Percentiles rank a stretch among this genome's conserved stretches.
Conservation (phyloP, 2,113 vertebrate genomes). For the Nothoprocta perdicaria region DNA sequence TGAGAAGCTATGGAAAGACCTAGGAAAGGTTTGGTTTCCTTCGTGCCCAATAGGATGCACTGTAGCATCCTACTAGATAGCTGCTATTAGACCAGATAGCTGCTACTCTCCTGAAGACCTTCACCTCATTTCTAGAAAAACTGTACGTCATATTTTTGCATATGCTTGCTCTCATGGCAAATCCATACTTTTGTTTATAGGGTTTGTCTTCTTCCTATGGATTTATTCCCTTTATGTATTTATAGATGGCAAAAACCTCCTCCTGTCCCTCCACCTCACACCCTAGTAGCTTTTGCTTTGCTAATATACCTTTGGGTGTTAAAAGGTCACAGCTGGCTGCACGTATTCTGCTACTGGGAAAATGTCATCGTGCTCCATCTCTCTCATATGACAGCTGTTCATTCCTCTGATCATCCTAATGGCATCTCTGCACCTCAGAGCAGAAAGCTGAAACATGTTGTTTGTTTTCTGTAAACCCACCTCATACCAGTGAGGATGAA, state of each 20-base stretch:
- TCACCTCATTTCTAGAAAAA: neutral
- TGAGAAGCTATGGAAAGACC: neutral
- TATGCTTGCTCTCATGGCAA: neutral
- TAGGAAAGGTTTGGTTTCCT: neutral
- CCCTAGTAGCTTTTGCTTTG: neutral
- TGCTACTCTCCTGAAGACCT: neutral
- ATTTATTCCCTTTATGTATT: neutral
- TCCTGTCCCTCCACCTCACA: neutral
- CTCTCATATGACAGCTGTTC: neutral
- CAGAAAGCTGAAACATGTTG: neutral
- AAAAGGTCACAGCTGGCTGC: neutral
- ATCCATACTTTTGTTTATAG: neutral
- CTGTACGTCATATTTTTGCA: neutral
- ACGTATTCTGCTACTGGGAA: neutral
- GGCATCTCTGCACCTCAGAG: neutral
- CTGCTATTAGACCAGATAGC: neutral
- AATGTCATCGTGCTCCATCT: fast-evolving
- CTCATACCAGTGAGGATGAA: neutral
- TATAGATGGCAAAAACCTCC: neutral
- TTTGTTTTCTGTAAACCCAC: neutral
- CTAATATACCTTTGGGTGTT: neutral
- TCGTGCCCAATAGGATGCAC: neutral
- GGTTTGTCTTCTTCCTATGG: neutral
- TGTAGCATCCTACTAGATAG: neutral
- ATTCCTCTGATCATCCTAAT: neutral